phyloP scores from a whole-genome alignment of 2,797 vertebrate species.

The Micrastur ruficollis region DNA sequence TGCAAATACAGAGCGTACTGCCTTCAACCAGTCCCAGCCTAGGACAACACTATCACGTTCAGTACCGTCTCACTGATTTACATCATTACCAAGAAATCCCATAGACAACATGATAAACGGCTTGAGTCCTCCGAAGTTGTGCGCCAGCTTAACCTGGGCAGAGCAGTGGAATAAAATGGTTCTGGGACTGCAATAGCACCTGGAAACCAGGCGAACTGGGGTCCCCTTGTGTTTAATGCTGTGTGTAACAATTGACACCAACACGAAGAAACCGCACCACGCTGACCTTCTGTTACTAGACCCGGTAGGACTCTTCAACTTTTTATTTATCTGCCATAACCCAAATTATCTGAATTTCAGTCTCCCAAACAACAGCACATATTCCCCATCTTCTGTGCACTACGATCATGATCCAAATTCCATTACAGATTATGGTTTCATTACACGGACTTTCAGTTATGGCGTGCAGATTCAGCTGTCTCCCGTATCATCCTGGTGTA shows the following conservation, averaged over 20 bases:
- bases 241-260: background rate
- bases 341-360: background rate
- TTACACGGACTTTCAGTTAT: background rate
- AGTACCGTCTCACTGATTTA: background rate
- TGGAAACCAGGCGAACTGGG: background rate
- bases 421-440: background rate
- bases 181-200: background rate
- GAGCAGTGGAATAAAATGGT: rapidly evolving
- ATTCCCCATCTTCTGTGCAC: rapidly evolving
- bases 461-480: background rate
- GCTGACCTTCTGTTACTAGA: background rate
- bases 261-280: background rate
- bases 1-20: rapidly evolving
- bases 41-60: rapidly evolving
- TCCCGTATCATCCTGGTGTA: background rate
- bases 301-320: background rate
- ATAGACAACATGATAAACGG: background rate
- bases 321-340: background rate
- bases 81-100: background rate
- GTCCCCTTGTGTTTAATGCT: background rate
- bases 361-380: background rate
- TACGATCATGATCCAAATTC: background rate
- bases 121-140: background rate
- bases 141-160: background rate
- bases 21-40: background rate